Evolutionary conservation across 2,888 invertebrate genomes (phyloP), one percentile per base, ranked within the genome.

Genomic region (Pseudococcus viburni): DNA sequence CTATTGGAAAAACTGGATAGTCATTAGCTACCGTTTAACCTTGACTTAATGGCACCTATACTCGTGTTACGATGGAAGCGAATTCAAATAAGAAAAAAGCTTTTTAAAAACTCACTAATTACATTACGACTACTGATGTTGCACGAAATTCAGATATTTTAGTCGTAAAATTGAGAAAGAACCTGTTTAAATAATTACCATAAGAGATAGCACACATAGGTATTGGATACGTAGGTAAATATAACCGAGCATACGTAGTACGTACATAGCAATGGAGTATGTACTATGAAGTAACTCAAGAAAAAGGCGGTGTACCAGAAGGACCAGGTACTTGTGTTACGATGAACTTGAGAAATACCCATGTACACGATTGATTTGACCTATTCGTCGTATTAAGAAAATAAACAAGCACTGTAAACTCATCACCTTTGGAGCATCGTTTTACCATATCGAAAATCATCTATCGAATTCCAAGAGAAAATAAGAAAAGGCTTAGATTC

Each of bases 111-210:
- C 68, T 68, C 68, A 68, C 68, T 68, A 68, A 68, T 68, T 68
- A 68, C 68, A 26, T 68, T 68, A 68, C 55, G 68, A 68, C 68
- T 22, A 68, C 68, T 26, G 68, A 68, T 68, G 68, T 68, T 68
- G 68, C 68, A 68, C 68, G 68, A 68, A 68, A 77, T 42, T 77
- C 42, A 33, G 73, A 73, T 73, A 77, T 77, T 77, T 77, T 77
- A 42, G 77, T 77, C 77, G 42, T 77, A 77, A 77, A 77, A 77
- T 77, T 77, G 77, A 77, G 77, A 77, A 77, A 77, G 77, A 77
- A 77, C 77, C 77, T 42, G 77, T 77, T 77, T 77, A 8, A 77
- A 77, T 77, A 77, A 77, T 77, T 77, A 77, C 33, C 77, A 77
- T 77, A 77, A 77, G 77, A 77, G 77, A 77, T 77, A 77, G 77